These are phyloP conservation scores for Nematopogon swammerdamellus DNA, from an alignment of 2,888 invertebrate genomes.

Conservation along the genomic window DNA sequence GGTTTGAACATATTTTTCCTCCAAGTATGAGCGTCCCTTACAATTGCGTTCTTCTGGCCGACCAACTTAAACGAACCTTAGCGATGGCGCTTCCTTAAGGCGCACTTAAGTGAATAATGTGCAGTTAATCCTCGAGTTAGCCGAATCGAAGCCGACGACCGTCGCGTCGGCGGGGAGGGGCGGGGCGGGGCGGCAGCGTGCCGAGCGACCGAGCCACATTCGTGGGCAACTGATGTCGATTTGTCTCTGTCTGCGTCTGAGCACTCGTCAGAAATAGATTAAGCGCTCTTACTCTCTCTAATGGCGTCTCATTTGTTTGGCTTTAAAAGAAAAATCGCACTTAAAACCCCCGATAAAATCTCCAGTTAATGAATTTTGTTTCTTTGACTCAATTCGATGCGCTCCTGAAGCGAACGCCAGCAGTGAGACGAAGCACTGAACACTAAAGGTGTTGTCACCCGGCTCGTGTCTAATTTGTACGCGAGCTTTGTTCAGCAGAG, in stretches of 20 bases:
- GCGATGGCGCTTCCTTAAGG: too few relatives aligned
- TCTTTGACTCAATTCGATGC: slow-evolving; percentile 35
- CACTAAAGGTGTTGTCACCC: too few relatives aligned
- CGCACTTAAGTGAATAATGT: slow-evolving; percentile 42
- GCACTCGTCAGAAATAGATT: slow-evolving; percentile 59
- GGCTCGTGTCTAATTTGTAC: too few relatives aligned
- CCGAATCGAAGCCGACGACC: slow-evolving; percentile 58
- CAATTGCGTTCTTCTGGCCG: too few relatives aligned
- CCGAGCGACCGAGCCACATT: slow-evolving; percentile 39
- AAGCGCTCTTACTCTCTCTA: slow-evolving; percentile 57
- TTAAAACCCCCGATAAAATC: slow-evolving; percentile 47
- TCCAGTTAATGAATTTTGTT: slow-evolving; percentile 45
- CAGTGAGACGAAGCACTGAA: too few relatives aligned
- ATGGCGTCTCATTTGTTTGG: slow-evolving; percentile 57
- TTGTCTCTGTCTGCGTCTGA: slow-evolving; percentile 58
- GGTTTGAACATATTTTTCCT: too few relatives aligned
- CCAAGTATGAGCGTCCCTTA: too few relatives aligned
- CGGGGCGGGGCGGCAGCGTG: slow-evolving; percentile 47
- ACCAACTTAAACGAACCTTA: too few relatives aligned
- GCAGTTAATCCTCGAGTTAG: slow-evolving; percentile 58
- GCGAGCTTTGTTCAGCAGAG: too few relatives aligned
- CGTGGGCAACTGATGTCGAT: slow-evolving; percentile 56
- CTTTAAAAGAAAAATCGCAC: slow-evolving; percentile 55
- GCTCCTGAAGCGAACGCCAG: too few relatives aligned
- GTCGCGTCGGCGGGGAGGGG: too few relatives aligned